A percentile compares a stretch with the other conserved stretches of the same genome.
Conservation (phyloP, 2,797 vertebrate species). For the Picus viridis region DNA sequence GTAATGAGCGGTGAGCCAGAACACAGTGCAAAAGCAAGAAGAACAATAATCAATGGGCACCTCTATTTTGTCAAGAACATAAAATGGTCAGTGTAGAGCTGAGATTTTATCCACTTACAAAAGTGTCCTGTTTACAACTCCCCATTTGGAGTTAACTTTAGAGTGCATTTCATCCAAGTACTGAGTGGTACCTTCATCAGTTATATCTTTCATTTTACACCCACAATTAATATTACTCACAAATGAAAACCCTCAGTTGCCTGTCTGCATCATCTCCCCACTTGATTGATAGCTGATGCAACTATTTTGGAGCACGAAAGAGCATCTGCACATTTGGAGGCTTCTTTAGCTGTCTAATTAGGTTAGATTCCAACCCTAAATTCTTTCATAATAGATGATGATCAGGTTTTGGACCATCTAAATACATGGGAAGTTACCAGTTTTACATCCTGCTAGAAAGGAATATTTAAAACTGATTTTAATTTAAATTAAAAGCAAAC, state of each 20-base stretch:
- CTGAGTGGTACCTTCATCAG: slow-evolving; percentile 46
- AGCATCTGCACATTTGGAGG: neutral
- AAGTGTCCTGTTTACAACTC: neutral
- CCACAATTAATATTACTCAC: slow-evolving; percentile 54
- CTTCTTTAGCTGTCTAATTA: slow-evolving; percentile 15
- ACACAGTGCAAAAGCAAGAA: neutral
- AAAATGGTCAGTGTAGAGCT: neutral
- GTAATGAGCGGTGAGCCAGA: neutral
- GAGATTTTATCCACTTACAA: neutral
- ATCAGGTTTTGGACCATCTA: neutral
- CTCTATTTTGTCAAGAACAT: neutral
- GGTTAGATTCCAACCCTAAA: neutral
- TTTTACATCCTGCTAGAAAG: neutral
- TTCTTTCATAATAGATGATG: neutral
- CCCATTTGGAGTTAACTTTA: neutral
- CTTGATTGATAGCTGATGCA: slow-evolving; percentile 50
- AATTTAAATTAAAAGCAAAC: neutral
- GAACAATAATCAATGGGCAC: neutral
- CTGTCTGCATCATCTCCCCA: slow-evolving; percentile 21
- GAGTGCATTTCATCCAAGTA: neutral
- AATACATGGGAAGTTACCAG: neutral
- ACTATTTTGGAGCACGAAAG: neutral
- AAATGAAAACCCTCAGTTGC: slow-evolving; percentile 28
- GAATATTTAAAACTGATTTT: neutral
- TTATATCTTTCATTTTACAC: slow-evolving; percentile 56